These are phyloP conservation scores for Pogonomyrmex barbatus DNA, from an alignment of 1,140 invertebrate species.

Conservation along the genomic window DNA sequence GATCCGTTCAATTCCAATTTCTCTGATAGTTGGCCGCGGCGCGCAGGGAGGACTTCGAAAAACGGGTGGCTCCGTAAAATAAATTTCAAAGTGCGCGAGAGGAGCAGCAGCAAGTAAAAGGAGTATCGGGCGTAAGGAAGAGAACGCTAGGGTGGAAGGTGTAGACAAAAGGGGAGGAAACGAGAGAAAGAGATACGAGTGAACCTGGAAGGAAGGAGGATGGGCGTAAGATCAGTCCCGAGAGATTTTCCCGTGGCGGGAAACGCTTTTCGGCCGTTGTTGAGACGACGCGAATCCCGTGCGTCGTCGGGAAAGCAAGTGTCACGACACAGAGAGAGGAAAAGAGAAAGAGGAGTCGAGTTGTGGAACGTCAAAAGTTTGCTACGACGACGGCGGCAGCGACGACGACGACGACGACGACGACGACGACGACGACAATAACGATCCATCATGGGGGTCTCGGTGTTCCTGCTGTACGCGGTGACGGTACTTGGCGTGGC, in stretches of 20 bases:
- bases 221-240: slow-evolving; percentile 48
- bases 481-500: slow-evolving; percentile 71
- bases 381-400: slow-evolving; percentile 18
- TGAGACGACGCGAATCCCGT: slow-evolving; percentile 52
- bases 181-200: slow-evolving; percentile 47
- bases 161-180: slow-evolving; percentile 45
- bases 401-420: slow-evolving; percentile 11
- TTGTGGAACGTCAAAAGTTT: slow-evolving; percentile 7
- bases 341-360: slow-evolving; percentile 23
- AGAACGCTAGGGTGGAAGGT: slow-evolving; percentile 15
- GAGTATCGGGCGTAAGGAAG: slow-evolving; percentile 20
- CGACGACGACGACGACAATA: slow-evolving; percentile 15
- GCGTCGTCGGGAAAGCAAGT: slow-evolving; percentile 49
- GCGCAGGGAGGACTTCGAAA: slow-evolving; percentile 54
- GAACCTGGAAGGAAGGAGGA: slow-evolving; percentile 31
- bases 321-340: slow-evolving; percentile 36
- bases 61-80: slow-evolving; percentile 22
- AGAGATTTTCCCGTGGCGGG: slow-evolving; percentile 21
- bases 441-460: slow-evolving; percentile 63
- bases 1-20: slow-evolving; percentile 68
- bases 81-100: slow-evolving; percentile 33
- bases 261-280: slow-evolving; percentile 33
- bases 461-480: slow-evolving; percentile 61
- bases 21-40: slow-evolving; percentile 74
- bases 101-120: slow-evolving; percentile 7